Evolutionary conservation across 2,113 vertebrate species (phyloP), one percentile per base, ranked within the genome.

Genomic region (Pangasianodon gigas): DNA sequence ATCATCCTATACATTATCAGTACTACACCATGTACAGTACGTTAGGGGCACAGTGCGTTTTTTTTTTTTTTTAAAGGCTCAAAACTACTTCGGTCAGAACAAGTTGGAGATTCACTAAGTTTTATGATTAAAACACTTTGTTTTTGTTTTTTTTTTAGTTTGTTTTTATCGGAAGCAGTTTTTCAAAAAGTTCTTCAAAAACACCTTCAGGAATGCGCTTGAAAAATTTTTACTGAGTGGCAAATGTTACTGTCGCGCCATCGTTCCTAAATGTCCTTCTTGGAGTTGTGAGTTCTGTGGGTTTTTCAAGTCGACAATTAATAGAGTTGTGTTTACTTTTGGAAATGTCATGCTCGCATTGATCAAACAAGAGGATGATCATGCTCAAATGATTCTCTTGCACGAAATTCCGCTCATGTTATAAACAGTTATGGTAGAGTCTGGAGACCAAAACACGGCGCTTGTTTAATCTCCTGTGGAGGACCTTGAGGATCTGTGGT

Each of bases 361-460:
- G 32, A 81, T 88, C 74, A 80, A 80, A 62, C 74, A 41, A 24
- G 51, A 18, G 52, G 69, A 58, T 21, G 51, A 37, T 37, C 69
- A 3, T 21, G 86, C 87, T 88, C 18, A 9, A 74, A 88, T 37
- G 13, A 48, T 48, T 62, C 74, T 32, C 56, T 51, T 69, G 84
- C 84, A 86, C 62, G 46, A 71, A 86, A 62, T n/a, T 85, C 41
- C 19, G 3, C 10, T n/a, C 0, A 9, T 48, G 56, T 32, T 88
- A 65, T 88, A 88, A 88, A 88, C 87, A 81, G 75, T 88, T 48
- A 37, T 51, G 75, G 85, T 74, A 32, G 85, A 86, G 85, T 37
- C 14, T 13, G 9, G 85, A 32, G 18, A 29, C 44, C 6, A 71
- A 26, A 86, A 18, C 46, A 13, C 7, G 29, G 26, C 9, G 26